Base-by-base conservation (phyloP, 2,113 vertebrate genomes). In the Pontoporia blainvillei region DNA sequence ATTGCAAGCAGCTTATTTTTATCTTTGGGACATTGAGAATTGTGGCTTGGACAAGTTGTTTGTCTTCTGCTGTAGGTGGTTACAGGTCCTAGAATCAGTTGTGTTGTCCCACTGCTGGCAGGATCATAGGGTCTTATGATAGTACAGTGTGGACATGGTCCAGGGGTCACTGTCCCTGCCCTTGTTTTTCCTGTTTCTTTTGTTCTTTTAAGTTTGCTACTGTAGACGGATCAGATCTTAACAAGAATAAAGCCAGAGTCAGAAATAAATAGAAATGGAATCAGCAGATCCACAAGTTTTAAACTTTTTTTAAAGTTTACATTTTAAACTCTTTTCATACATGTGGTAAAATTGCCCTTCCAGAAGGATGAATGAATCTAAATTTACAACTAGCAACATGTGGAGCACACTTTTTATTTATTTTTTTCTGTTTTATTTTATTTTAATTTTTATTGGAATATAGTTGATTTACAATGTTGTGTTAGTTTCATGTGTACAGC, bases 261-360 rank as follows among this genome's bases (percentile, higher is more conserved):
- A 76, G 78, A 95, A 90, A 64, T 87, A 85, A 75, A 52, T 86
- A 83, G 59, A 90, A 94, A 61, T 67, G 10, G 46, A 82, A 82
- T 89, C 67, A 57, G 25, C 27, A 76, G 72, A 49, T 86, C 18
- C 44, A 72, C 88, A 86, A 69, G 34, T 57, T 31, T 27, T 52
- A 25, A 79, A 54, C 34, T 79, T 36, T 79, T 78, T 57, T 54
- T 25, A 52, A 79, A 27, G n/a, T 57, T 15, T 54, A 9, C 29
- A 20, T 95, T 86, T 89, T 83, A 76, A 86, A 66, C 49, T 86
- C 62, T 54, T 36, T 52, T 94, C 73, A 29, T 52, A 27, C 1
- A 12, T 62, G 34, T 29, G 86, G 3, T 84, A 71, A 85, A 90
- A 71, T 61, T 73, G 15, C 31, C 66, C 39, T 95, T 85, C 59